These are phyloP conservation scores for Psix sp. DNA, from an alignment of 1,140 invertebrate species.

Conservation along the genomic window DNA sequence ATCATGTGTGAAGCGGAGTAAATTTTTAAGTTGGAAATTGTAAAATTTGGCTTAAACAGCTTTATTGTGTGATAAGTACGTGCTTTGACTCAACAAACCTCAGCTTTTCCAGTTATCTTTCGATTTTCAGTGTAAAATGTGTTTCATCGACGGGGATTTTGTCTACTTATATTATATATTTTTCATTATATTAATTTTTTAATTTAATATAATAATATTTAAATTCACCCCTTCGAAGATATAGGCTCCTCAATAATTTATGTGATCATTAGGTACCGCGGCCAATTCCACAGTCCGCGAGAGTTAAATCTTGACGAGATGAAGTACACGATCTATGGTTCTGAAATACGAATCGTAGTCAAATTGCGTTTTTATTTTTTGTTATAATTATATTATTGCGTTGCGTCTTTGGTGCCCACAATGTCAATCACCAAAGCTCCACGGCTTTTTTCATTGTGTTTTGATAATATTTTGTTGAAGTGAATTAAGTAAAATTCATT, in stretches of 20 bases:
- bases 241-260: conserved; percentile 53
- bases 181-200: conserved; percentile 10
- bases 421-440: conserved; percentile 26
- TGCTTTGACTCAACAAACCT: conserved; percentile 21
- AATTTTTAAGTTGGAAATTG: conserved; percentile 36
- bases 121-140: neutral
- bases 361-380: conserved; percentile 69
- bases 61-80: conserved; percentile 4
- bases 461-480: conserved; percentile 53
- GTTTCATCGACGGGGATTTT: conserved; percentile 26
- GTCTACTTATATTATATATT: conserved; percentile 5
- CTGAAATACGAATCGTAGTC: conserved; percentile 65
- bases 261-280: conserved; percentile 53
- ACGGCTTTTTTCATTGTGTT: conserved; percentile 45
- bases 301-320: conserved; percentile 69
- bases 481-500: conserved; percentile 56
- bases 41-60: conserved; percentile 32
- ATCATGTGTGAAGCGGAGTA: conserved; percentile 8
- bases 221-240: conserved; percentile 8
- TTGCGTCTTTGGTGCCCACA: conserved; percentile 60
- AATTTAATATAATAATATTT: conserved; percentile 14
- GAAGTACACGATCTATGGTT: conserved; percentile 70
- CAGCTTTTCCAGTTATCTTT: conserved; percentile 10
- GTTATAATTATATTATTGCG: conserved; percentile 58
- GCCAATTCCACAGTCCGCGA: conserved; percentile 41